Conservation (phyloP, 2,888 invertebrate genomes). For the Marronus borbonicus region DNA sequence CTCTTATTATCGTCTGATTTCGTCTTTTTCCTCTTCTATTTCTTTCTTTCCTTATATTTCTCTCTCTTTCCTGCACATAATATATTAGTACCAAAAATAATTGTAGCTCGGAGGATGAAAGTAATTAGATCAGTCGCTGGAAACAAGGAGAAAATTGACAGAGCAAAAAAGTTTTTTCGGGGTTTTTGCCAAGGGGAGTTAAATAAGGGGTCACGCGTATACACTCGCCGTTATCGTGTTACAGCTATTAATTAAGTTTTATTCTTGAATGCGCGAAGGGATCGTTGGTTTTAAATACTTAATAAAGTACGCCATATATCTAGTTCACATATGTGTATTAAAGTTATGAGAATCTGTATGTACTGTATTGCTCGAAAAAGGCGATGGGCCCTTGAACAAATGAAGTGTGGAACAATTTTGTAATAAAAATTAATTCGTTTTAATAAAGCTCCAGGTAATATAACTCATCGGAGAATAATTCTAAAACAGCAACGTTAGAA, state of each 20-base stretch:
- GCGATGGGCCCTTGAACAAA: too few relatives aligned
- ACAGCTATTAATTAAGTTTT: constrained; percentile 31
- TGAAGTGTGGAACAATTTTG: neutral
- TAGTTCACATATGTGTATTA: too few relatives aligned
- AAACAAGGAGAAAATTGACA: constrained; percentile 39
- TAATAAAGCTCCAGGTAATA: too few relatives aligned
- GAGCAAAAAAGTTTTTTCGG: constrained; percentile 23
- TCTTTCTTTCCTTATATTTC: too few relatives aligned
- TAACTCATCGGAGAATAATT: too few relatives aligned
- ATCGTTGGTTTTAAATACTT: neutral
- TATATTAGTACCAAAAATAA: constrained; percentile 26
- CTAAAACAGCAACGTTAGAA: too few relatives aligned
- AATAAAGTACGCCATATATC: neutral
- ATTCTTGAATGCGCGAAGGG: neutral
- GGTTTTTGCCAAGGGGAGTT: neutral
- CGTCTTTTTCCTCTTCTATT: neutral
- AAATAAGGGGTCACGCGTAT: neutral
- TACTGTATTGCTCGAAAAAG: too few relatives aligned
- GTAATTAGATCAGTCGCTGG: constrained; percentile 38
- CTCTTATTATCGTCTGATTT: neutral
- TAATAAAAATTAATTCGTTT: neutral
- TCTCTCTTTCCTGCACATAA: neutral
- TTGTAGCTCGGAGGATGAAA: constrained; percentile 32
- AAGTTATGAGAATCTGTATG: too few relatives aligned
- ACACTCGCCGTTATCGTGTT: constrained; percentile 6